phyloP scores from a whole-genome alignment of 2,888 invertebrate genomes.

The Leuctra nigra region DNA sequence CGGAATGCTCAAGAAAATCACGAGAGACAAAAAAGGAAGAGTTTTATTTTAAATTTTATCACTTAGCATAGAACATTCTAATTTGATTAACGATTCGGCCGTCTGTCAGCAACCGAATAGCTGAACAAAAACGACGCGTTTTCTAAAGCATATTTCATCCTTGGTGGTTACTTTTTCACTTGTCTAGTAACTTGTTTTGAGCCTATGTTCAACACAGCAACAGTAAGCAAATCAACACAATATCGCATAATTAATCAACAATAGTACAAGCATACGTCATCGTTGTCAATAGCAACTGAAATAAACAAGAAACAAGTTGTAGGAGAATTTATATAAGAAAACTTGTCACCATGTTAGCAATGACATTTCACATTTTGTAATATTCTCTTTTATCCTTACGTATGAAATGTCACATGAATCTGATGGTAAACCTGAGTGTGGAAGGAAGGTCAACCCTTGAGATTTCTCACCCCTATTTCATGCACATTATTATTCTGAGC shows the following conservation, averaged over 20 bases:
- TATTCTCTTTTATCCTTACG: not conserved
- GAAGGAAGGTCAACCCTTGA: slow-evolving; percentile 2
- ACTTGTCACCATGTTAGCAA: too few relatives aligned
- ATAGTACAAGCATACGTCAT: not conserved
- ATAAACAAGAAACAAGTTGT: too few relatives aligned
- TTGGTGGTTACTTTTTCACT: not conserved
- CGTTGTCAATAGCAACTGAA: not conserved
- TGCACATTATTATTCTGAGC: slow-evolving; percentile 1
- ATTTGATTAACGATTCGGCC: not conserved
- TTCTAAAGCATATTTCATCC: not conserved
- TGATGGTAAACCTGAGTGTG: too few relatives aligned
- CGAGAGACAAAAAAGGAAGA: too few relatives aligned
- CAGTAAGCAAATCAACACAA: slow-evolving; percentile 12
- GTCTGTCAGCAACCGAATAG: not conserved
- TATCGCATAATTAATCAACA: slow-evolving; percentile 11
- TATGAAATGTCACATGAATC: not conserved
- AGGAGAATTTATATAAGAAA: too few relatives aligned
- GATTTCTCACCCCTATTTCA: slow-evolving; percentile 1
- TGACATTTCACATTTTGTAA: too few relatives aligned
- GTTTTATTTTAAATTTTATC: too few relatives aligned
- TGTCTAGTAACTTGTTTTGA: not conserved
- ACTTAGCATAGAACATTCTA: too few relatives aligned
- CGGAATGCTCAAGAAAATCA: too few relatives aligned
- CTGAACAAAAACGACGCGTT: not conserved
- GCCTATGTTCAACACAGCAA: not conserved